Evolutionary conservation across 2,113 vertebrate species (phyloP).

Genomic region (Myotis lucifugus): DNA sequence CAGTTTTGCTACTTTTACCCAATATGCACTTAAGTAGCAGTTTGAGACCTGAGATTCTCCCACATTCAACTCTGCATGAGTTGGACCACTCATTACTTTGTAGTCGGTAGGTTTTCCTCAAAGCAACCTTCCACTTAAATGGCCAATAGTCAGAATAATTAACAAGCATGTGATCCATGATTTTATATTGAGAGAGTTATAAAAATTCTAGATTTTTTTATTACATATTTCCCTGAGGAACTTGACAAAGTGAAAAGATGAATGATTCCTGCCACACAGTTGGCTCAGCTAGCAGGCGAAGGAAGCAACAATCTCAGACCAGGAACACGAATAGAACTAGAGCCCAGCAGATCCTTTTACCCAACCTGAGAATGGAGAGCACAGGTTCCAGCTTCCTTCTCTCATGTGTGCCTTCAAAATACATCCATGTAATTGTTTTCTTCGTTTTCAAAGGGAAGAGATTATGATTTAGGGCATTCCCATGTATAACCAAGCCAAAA

Average conservation of each 20-base stretch:
- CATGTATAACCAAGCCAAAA: background rate
- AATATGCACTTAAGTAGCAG: constrained; percentile 38
- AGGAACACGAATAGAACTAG: background rate
- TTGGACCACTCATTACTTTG: background rate
- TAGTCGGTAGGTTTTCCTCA: background rate
- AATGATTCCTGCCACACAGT: background rate
- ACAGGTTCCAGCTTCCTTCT: background rate
- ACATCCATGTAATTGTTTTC: background rate
- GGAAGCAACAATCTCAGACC: background rate
- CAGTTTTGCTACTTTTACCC: constrained; percentile 66
- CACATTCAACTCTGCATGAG: constrained; percentile 11
- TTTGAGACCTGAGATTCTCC: constrained; percentile 47
- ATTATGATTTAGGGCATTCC: background rate
- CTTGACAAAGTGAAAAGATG: background rate
- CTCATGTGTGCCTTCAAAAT: background rate
- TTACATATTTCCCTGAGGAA: background rate
- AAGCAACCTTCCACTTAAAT: background rate
- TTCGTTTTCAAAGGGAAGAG: background rate
- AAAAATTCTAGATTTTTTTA: background rate
- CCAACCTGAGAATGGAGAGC: background rate
- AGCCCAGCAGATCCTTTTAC: no score
- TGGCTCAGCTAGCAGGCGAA: background rate
- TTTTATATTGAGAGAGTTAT: background rate
- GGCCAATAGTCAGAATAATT: background rate
- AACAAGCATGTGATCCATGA: background rate